These are phyloP conservation scores for Caenorhabditis virilis DNA, from an alignment of 2,888 invertebrate genomes.

Conservation along the genomic window DNA sequence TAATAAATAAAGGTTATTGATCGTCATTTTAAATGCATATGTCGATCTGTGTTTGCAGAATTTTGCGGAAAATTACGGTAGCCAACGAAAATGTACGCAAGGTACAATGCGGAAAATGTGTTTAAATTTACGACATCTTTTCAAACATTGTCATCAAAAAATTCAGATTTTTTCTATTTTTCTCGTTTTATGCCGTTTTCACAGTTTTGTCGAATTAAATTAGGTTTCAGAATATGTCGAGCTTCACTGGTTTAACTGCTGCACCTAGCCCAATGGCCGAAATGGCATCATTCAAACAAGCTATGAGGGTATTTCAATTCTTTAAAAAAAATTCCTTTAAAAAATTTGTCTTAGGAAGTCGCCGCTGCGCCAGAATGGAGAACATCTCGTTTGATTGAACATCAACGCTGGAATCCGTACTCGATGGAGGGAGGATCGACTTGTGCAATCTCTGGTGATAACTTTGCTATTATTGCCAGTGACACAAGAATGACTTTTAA, in stretches of 20 bases:
- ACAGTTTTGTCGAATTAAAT: not conserved
- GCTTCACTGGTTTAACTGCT: slow-evolving; percentile 36
- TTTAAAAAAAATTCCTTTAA: not conserved
- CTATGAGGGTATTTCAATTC: slow-evolving; percentile 13
- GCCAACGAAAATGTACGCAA: not conserved
- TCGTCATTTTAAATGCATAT: slow-evolving; percentile 16
- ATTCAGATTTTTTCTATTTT: slow-evolving; percentile 1
- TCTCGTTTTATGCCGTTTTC: not conserved
- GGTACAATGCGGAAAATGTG: no score
- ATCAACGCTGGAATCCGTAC: slow-evolving; percentile 66
- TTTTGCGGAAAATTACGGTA: not conserved
- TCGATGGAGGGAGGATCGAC: slow-evolving; percentile 75
- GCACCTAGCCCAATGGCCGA: slow-evolving; percentile 13
- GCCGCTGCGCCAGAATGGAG: slow-evolving; percentile 60
- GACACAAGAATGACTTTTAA: slow-evolving; percentile 74
- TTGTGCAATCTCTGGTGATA: slow-evolving; percentile 91
- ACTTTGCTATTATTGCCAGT: slow-evolving; percentile 90
- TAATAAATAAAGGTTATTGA: slow-evolving; percentile 4
- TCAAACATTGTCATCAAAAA: slow-evolving; percentile 2
- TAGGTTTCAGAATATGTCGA: slow-evolving; percentile 14
- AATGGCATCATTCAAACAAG: slow-evolving; percentile 29
- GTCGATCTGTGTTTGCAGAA: not conserved
- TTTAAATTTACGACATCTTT: slow-evolving; percentile 7
- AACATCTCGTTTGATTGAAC: slow-evolving; percentile 40
- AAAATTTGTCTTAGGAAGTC: slow-evolving; percentile 38